phyloP scores from a whole-genome alignment of 2,888 invertebrate genomes.

The Acholoe squamosa region DNA sequence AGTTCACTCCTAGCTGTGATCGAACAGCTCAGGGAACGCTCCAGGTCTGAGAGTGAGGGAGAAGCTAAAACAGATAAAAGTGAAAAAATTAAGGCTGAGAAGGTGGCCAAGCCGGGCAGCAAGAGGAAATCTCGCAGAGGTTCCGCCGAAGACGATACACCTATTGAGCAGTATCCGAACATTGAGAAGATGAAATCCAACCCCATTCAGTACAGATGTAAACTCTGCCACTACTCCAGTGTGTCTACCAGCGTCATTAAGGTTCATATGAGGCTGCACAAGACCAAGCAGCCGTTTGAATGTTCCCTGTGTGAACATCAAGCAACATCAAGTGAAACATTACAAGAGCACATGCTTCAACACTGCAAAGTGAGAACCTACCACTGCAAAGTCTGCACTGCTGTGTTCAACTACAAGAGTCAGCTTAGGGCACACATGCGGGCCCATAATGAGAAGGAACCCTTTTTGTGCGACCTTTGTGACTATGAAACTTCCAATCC shows the following conservation, averaged over 20 bases:
- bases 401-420: slow-evolving; percentile 81
- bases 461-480: slow-evolving; percentile 73
- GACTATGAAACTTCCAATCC: slow-evolving; percentile 78
- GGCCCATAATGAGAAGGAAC: slow-evolving; percentile 74
- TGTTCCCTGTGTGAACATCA: slow-evolving; percentile 81
- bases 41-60: slow-evolving; percentile 74
- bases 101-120: not conserved
- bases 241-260: slow-evolving; percentile 74
- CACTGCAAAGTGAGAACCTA: slow-evolving; percentile 81
- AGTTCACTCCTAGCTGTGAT: slow-evolving; percentile 82
- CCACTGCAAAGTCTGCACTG: slow-evolving; percentile 79
- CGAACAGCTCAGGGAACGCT: slow-evolving; percentile 80
- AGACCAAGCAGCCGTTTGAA: slow-evolving; percentile 80
- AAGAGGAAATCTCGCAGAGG: slow-evolving; percentile 3
- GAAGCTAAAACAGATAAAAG: slow-evolving; percentile 67
- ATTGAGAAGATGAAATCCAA: slow-evolving; percentile 76
- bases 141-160: slow-evolving; percentile 62
- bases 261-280: slow-evolving; percentile 80
- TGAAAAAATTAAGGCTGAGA: not conserved
- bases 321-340: slow-evolving; percentile 76
- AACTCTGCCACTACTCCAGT: slow-evolving; percentile 80
- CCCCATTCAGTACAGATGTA: slow-evolving; percentile 75
- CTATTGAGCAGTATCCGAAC: slow-evolving; percentile 74
- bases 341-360: slow-evolving; percentile 82
- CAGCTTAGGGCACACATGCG: slow-evolving; percentile 82